Base-by-base conservation (phyloP, 2,888 invertebrate genomes). In the Nezara viridula region DNA sequence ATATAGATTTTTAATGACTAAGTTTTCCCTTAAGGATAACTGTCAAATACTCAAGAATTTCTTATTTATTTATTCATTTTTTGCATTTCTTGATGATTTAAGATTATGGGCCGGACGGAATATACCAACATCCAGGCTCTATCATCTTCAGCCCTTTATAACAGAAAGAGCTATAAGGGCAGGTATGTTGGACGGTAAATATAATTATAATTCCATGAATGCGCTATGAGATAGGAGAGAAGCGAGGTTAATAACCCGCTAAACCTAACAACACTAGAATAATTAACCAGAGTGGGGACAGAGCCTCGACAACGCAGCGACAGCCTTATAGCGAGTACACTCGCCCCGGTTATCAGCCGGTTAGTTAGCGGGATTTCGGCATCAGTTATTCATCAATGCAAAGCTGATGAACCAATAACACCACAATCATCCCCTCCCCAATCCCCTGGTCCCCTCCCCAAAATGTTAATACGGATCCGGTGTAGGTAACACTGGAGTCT, bases 191-290 rank as follows among this genome's bases (percentile, higher is more conserved):
- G 6, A 50, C 86, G 32, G 50, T 52, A 86, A 86, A 86, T 52
- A 55, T 55, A 55, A 86, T 86, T 86, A 86, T 55, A 60, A 86
- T 86, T 86, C 86, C 86, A 86, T 86, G 86, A 86, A 86, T 86
- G 86, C 12, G 50, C 7, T 86, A 86, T 86, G 86, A 86, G 66
- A 37, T 60, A 60, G 60, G 14, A 9, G 6, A 9, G 66, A 12
- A 21, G 19, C 5, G 32, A 21, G 52, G 49, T 86, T 86, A 86
- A 86, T 86, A 86, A 55, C 21, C 50, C 16, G 21, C 50, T 55
- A 86, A 55, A 60, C 37, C 86, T 60, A 86, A 86, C 86, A 73
- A 73, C 19, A 73, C 32, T 19, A 7, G 66, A 73, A 73, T 73
- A 73, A 73, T 73, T 73, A 14, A 73, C 19, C 32, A 21, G 37